Conservation (phyloP, 2,797 vertebrate genomes). For the Sebastes matsubarae region DNA sequence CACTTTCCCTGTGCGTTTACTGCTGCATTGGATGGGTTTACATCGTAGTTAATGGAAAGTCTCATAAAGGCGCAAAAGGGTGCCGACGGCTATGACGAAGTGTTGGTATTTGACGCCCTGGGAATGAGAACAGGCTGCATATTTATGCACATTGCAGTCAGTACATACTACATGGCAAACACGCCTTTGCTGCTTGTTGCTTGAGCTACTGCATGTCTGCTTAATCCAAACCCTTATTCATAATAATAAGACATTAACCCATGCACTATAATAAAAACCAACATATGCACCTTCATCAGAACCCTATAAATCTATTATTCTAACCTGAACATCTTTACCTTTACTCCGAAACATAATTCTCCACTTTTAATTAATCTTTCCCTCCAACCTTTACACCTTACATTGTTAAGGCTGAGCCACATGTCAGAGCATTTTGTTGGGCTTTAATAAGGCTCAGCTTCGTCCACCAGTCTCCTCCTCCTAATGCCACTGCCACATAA, state of each 20-base stretch:
- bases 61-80: too few relatives aligned
- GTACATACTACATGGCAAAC: too few relatives aligned
- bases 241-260: not conserved
- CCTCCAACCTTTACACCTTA: slow-evolving; percentile 26
- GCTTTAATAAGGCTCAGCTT: slow-evolving; percentile 40
- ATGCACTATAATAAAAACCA: not conserved
- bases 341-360: not conserved
- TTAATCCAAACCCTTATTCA: not conserved
- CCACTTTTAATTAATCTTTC: slow-evolving; percentile 7
- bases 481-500: slow-evolving; percentile 18
- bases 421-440: slow-evolving; percentile 17
- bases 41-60: too few relatives aligned
- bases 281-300: not conserved
- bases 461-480: slow-evolving; percentile 10
- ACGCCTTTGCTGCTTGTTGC: too few relatives aligned
- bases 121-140: too few relatives aligned
- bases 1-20: too few relatives aligned
- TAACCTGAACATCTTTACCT: not conserved
- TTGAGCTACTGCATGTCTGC: not conserved
- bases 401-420: slow-evolving; percentile 18
- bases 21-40: too few relatives aligned
- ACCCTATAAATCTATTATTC: not conserved
- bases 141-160: too few relatives aligned
- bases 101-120: too few relatives aligned
- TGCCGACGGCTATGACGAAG: too few relatives aligned